A percentile compares a stretch with the other conserved stretches of the same genome.
These are phyloP conservation scores for Palythoa caribaeorum DNA, from an alignment of 92 coral and sea anemone species.

Conservation along the genomic window DNA sequence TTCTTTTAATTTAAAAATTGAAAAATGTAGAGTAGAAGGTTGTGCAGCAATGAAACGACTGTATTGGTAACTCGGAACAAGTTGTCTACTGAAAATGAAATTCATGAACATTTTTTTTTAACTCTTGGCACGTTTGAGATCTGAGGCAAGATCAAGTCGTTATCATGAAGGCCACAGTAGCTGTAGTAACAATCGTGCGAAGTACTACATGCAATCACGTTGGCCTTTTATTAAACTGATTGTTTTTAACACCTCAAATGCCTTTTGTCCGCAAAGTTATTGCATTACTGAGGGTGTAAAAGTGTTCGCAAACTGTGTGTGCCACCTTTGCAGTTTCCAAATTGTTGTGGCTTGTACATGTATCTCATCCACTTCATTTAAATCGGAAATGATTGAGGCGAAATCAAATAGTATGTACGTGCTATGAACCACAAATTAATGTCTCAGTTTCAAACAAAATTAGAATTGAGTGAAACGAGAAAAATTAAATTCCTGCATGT, in stretches of 20 bases:
- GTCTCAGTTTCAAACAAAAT: neutral
- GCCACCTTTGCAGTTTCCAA: neutral
- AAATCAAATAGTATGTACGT: neutral
- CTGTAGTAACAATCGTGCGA: neutral
- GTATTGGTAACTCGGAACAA: too few species aligned
- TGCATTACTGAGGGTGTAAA: neutral
- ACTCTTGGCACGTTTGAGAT: too few species aligned
- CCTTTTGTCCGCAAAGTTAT: neutral
- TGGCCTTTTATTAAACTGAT: neutral
- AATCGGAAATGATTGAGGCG: constrained; percentile 16
- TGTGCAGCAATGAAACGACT: too few species aligned
- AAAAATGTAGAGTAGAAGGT: too few species aligned
- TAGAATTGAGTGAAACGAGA: neutral
- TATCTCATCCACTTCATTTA: neutral
- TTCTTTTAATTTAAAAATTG: too few species aligned
- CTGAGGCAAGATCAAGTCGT: too few species aligned
- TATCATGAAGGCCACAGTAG: too few species aligned
- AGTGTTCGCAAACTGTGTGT: neutral
- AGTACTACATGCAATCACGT: neutral
- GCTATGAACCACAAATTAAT: neutral
- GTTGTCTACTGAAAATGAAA: too few species aligned
- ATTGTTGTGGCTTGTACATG: neutral
- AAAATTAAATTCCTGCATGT: neutral
- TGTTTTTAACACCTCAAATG: neutral
- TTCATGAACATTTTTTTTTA: too few species aligned